These are phyloP conservation scores for Lochmaea crataegi DNA, from an alignment of 2,888 invertebrate genomes.

Conservation along the genomic window DNA sequence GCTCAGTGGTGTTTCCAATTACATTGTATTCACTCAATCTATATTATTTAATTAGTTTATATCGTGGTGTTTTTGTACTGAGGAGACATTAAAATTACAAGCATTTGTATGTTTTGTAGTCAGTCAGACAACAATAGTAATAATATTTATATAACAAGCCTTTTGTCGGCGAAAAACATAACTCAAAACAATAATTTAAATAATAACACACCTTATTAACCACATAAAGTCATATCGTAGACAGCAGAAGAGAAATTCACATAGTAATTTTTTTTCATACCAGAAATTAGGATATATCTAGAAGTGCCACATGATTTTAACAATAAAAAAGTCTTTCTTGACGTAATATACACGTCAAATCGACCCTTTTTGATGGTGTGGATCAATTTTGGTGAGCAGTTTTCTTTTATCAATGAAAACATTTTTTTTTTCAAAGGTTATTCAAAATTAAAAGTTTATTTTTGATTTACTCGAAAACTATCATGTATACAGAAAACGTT, in stretches of 20 bases:
- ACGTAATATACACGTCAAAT: too few relatives aligned
- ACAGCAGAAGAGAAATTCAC: constrained; percentile 25
- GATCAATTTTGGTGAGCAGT: too few relatives aligned
- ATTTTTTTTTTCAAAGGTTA: too few relatives aligned
- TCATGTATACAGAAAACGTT: too few relatives aligned
- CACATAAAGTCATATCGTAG: constrained; percentile 55
- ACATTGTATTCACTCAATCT: constrained; percentile 48
- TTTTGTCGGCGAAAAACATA: constrained; percentile 59
- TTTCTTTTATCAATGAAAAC: too few relatives aligned
- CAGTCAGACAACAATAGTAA: constrained; percentile 64
- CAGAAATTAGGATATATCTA: too few relatives aligned
- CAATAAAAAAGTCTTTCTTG: too few relatives aligned
- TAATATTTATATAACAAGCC: constrained; percentile 64
- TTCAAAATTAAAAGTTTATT: too few relatives aligned
- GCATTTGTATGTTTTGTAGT: constrained; percentile 59
- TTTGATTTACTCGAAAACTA: too few relatives aligned
- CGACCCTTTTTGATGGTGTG: too few relatives aligned
- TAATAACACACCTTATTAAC: constrained; percentile 63
- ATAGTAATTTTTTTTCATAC: too few relatives aligned
- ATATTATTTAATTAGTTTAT: constrained; percentile 58
- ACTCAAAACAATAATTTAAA: constrained; percentile 57
- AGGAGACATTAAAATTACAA: constrained; percentile 60
- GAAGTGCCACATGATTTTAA: too few relatives aligned
- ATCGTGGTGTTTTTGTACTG: constrained; percentile 65
- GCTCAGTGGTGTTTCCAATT: constrained; percentile 38